phyloP scores from a whole-genome alignment of 2,888 invertebrate species.

The Spodoptera picta region DNA sequence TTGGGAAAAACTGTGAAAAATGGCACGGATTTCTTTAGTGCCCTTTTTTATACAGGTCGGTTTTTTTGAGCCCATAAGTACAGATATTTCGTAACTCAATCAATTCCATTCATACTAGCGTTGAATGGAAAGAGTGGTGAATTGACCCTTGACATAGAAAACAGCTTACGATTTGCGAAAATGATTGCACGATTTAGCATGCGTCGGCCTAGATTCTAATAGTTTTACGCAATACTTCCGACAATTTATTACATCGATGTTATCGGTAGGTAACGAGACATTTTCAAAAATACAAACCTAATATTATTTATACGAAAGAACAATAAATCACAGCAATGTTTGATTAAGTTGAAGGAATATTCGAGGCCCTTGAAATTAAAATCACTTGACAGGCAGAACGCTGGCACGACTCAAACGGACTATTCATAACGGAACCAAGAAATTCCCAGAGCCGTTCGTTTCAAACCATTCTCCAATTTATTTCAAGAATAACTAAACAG shows the following conservation, averaged over 20 bases:
- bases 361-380: constrained; percentile 3
- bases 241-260: neutral
- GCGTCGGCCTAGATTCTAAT: constrained; percentile 38
- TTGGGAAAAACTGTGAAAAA: no score
- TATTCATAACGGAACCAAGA: constrained; percentile 20
- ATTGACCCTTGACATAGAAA: constrained; percentile 54
- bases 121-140: constrained; percentile 54
- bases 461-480: constrained; percentile 28
- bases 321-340: no score
- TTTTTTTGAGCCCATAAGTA: no score
- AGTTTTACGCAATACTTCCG: neutral
- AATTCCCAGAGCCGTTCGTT: constrained; percentile 12
- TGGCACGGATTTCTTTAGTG: no score
- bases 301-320: no score
- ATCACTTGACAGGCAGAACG: constrained; percentile 4
- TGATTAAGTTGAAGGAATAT: constrained; percentile 1
- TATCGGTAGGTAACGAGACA: no score
- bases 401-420: neutral
- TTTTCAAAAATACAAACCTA: no score
- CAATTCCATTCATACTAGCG: constrained; percentile 54
- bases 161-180: constrained; percentile 37
- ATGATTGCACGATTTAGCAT: constrained; percentile 33
- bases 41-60: no score
- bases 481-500: constrained; percentile 31
- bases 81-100: constrained; percentile 52